These are phyloP conservation scores for Ophonus ardosiacus DNA, from an alignment of 2,888 invertebrate genomes.

Conservation along the genomic window DNA sequence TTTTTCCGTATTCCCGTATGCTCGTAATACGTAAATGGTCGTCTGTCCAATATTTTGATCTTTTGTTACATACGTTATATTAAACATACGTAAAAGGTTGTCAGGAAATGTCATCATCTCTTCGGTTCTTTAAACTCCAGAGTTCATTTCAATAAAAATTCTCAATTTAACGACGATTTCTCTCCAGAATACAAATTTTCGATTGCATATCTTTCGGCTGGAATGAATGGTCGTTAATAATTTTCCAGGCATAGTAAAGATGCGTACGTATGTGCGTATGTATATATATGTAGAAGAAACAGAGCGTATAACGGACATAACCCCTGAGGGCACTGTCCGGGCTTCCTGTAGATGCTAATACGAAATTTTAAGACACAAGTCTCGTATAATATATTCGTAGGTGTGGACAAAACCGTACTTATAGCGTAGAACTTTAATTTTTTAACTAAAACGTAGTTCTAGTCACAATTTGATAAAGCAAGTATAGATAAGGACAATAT, in stretches of 20 bases:
- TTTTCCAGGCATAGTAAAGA: background rate
- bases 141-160: background rate
- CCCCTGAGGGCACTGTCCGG: conserved; percentile 4
- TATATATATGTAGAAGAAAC: background rate
- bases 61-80: too few relatives aligned
- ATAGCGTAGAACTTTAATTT: background rate
- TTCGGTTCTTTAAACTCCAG: background rate
- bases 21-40: too few relatives aligned
- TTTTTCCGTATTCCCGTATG: too few relatives aligned
- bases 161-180: background rate
- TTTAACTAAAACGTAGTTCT: background rate
- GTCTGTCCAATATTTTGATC: too few relatives aligned
- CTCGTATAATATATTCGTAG: conserved; percentile 2
- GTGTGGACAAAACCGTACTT: background rate
- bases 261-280: background rate
- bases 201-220: background rate
- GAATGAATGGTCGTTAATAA: background rate
- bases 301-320: conserved; percentile 44
- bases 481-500: too few relatives aligned
- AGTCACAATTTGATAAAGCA: too few relatives aligned
- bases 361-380: conserved; percentile 28
- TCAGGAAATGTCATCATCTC: too few relatives aligned
- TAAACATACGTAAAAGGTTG: too few relatives aligned
- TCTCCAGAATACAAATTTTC: background rate
- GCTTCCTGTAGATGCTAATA: conserved; percentile 39